These are phyloP conservation scores for Eupithecia inturbata DNA, from an alignment of 2,888 invertebrate species.

Conservation along the genomic window DNA sequence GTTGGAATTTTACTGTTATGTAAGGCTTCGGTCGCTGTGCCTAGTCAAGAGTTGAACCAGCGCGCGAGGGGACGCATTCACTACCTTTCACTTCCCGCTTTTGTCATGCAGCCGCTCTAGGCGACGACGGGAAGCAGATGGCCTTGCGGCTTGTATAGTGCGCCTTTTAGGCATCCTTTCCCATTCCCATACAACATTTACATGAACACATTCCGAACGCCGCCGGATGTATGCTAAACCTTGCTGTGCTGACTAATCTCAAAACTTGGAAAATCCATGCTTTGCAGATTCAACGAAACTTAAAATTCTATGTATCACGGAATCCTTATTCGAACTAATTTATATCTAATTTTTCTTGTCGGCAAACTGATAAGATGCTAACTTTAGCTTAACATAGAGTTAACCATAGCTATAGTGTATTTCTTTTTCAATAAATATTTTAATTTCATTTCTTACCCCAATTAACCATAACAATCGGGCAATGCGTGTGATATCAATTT, in stretches of 20 bases:
- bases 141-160: constrained; percentile 73
- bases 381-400: no score
- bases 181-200: constrained; percentile 61
- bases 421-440: no score
- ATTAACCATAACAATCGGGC: constrained; percentile 27
- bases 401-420: no score
- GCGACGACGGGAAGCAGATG: constrained; percentile 74
- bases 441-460: no score
- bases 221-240: constrained; percentile 25
- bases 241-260: constrained; percentile 13
- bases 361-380: no score
- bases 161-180: constrained; percentile 75
- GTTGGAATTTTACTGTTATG: constrained; percentile 42
- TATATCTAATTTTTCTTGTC: no score
- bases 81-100: constrained; percentile 84
- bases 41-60: constrained; percentile 57
- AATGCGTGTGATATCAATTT: constrained; percentile 29
- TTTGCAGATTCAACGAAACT: background rate
- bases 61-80: constrained; percentile 78
- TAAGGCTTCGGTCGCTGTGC: constrained; percentile 51
- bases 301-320: constrained; percentile 16
- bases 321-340: no score
- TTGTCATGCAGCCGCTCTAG: constrained; percentile 77
- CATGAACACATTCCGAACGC: constrained; percentile 21
- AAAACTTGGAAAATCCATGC: constrained; percentile 5